Evolutionary conservation across 92 coral and sea anemone genomes (phyloP).

Genomic region (Paramuricea clavata): DNA sequence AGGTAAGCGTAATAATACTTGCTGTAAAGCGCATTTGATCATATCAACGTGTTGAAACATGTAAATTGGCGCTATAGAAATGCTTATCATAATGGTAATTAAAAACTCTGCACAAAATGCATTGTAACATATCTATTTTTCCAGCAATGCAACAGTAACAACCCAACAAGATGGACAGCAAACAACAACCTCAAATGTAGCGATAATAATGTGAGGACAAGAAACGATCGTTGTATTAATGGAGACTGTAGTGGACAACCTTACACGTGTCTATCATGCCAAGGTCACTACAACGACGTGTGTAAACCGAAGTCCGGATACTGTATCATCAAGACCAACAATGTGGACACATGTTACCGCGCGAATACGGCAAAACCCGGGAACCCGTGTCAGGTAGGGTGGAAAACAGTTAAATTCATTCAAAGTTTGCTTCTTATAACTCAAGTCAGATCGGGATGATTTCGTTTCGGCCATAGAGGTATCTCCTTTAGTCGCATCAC

Average conservation of each 20-base stretch:
- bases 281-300: slow-evolving; percentile 82
- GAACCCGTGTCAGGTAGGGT: slow-evolving; percentile 87
- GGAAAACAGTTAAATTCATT: neutral
- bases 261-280: slow-evolving; percentile 85
- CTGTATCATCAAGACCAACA: slow-evolving; percentile 74
- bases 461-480: too few species aligned
- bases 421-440: too few species aligned
- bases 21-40: too few species aligned
- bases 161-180: slow-evolving; percentile 76
- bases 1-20: too few species aligned
- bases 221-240: slow-evolving; percentile 79
- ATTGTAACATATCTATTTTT: neutral
- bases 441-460: too few species aligned
- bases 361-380: slow-evolving; percentile 78
- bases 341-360: slow-evolving; percentile 74
- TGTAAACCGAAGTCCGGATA: slow-evolving; percentile 77
- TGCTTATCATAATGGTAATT: too few species aligned
- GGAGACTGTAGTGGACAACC: slow-evolving; percentile 88
- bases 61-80: too few species aligned
- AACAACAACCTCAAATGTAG: slow-evolving; percentile 86
- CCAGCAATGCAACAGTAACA: slow-evolving; percentile 94
- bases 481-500: too few species aligned
- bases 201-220: slow-evolving; percentile 78
- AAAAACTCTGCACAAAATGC: neutral
- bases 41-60: too few species aligned